Percentiles rank a stretch among this genome's conserved stretches.
phyloP scores from a whole-genome alignment of 30 jellyfish, hydroid and myxozoan genomes.

The Mastigias papua region DNA sequence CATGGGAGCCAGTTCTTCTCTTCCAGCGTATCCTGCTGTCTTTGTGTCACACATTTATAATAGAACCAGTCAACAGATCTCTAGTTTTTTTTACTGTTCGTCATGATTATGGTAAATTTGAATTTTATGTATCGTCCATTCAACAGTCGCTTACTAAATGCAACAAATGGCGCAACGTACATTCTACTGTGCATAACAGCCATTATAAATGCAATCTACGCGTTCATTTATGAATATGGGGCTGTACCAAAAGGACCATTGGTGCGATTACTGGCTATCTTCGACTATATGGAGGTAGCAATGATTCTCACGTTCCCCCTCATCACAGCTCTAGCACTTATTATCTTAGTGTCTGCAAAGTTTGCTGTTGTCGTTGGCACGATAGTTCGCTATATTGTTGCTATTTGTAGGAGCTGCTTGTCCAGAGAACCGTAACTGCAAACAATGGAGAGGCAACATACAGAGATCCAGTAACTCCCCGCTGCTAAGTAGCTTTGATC shows the following conservation, averaged over 20 bases:
- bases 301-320: neutral
- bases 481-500: no score
- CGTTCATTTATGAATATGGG: slow-evolving; percentile 5
- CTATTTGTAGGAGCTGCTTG: no score
- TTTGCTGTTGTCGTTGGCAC: neutral
- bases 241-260: slow-evolving; percentile 2
- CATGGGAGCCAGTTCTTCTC: slow-evolving; percentile 14
- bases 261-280: neutral
- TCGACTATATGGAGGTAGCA: neutral
- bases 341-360: neutral
- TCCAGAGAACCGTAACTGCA: no score
- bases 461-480: no score
- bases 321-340: neutral
- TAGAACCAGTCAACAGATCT: neutral
- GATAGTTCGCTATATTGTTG: neutral
- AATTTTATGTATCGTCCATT: neutral
- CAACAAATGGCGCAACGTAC: neutral
- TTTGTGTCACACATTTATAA: neutral
- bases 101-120: neutral
- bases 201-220: neutral
- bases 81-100: neutral
- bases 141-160: slow-evolving; percentile 1
- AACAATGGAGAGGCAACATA: no score
- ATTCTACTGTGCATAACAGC: slow-evolving; percentile 6
- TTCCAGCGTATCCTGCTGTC: neutral